Conservation (phyloP, 2,888 invertebrate genomes). For the Chrysolina oricalcia region DNA sequence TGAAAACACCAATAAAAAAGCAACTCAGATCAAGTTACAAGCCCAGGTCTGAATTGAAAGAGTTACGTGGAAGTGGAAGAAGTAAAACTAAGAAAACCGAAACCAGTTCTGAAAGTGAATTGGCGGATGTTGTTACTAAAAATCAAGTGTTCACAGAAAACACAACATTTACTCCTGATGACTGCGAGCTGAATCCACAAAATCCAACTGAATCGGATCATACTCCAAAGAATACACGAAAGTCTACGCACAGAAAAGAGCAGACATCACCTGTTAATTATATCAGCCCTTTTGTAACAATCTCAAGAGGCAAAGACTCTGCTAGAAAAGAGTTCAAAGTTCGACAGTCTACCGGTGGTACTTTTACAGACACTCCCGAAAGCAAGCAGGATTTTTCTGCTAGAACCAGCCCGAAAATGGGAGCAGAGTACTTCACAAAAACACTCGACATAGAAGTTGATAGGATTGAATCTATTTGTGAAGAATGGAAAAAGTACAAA, state of each 20-base stretch:
- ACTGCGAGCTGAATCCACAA: background rate
- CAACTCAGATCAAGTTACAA: background rate
- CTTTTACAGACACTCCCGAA: conserved; percentile 28
- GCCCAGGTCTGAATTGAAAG: background rate
- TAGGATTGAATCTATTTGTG: conserved; percentile 74
- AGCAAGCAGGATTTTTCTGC: conserved; percentile 48
- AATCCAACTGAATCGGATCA: background rate
- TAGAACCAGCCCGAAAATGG: conserved; percentile 63
- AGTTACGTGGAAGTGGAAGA: background rate
- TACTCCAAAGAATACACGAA: conserved; percentile 28
- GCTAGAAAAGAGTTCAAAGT: conserved; percentile 73
- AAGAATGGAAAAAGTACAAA: conserved; percentile 74
- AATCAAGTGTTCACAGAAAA: background rate
- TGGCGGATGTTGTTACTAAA: background rate
- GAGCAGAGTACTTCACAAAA: conserved; percentile 70
- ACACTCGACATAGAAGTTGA: conserved; percentile 74
- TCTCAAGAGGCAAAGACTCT: conserved; percentile 77
- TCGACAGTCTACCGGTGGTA: conserved; percentile 60
- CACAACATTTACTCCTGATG: background rate
- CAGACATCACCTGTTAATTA: conserved; percentile 53
- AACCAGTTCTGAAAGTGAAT: background rate
- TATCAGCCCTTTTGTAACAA: conserved; percentile 76
- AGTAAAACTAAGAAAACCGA: conserved; percentile 6
- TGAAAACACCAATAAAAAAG: conserved; percentile 15
- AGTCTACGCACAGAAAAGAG: background rate